phyloP scores from a whole-genome alignment of 2,113 vertebrate genomes.

The Hemichromis elongatus region DNA sequence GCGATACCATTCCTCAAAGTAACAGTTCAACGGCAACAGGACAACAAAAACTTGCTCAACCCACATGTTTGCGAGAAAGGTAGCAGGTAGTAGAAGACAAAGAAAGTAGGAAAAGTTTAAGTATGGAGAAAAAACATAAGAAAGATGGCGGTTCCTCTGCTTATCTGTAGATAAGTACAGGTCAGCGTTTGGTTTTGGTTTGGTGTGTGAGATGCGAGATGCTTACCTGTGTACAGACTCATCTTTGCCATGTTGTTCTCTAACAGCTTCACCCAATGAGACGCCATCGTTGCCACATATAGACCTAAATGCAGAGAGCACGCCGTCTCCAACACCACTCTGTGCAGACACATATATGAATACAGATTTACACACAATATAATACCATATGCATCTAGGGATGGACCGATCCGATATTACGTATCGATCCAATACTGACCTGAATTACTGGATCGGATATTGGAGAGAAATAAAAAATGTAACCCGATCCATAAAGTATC shows the following conservation, averaged over 20 bases:
- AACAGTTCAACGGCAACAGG: neutral
- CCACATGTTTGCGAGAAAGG: neutral
- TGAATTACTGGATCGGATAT: too few relatives aligned
- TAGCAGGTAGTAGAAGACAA: neutral
- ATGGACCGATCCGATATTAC: too few relatives aligned
- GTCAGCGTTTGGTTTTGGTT: neutral
- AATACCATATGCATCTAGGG: neutral
- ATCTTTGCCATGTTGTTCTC: constrained; percentile 85
- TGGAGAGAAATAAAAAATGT: too few relatives aligned
- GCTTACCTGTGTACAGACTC: constrained; percentile 83
- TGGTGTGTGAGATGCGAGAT: neutral
- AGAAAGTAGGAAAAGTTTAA: neutral
- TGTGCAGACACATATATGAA: constrained; percentile 18
- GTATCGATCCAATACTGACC: too few relatives aligned
- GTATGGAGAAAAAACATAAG: neutral
- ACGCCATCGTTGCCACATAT: constrained; percentile 75
- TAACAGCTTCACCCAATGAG: constrained; percentile 68
- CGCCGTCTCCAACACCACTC: constrained; percentile 54
- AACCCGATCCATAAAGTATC: too few relatives aligned
- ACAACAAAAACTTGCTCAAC: neutral
- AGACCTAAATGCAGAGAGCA: constrained; percentile 72
- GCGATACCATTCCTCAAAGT: neutral
- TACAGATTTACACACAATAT: neutral
- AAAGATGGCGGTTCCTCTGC: neutral
- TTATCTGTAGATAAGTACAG: neutral